Evolutionary conservation across 2,888 invertebrate genomes (phyloP).

Genomic region (Amphipyra berbera): DNA sequence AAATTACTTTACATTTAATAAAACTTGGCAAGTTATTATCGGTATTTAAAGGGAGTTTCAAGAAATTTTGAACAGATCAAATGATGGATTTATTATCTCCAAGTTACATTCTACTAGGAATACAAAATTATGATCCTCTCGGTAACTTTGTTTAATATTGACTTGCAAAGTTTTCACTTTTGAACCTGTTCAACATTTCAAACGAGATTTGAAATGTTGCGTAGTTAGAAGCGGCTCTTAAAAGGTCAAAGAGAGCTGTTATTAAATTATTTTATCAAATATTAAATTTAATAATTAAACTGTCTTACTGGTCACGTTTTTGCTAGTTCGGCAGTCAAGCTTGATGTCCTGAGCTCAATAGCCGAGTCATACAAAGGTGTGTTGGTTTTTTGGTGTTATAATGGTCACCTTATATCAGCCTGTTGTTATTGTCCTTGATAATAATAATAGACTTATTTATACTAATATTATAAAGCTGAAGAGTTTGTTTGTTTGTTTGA

Average conservation of each 20-base stretch:
- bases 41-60: slow-evolving; percentile 41
- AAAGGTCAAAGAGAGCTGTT: slow-evolving; percentile 23
- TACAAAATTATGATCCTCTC: slow-evolving; percentile 47
- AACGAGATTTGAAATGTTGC: slow-evolving; percentile 49
- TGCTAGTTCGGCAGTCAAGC: no score
- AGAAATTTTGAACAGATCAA: slow-evolving; percentile 55
- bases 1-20: slow-evolving; percentile 22
- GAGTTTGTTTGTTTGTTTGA: no score
- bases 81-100: slow-evolving; percentile 49
- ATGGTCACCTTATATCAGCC: no score
- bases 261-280: slow-evolving; percentile 17
- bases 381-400: no score
- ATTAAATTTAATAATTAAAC: no score
- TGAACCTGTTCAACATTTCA: slow-evolving; percentile 47
- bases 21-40: slow-evolving; percentile 30
- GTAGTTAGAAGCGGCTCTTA: slow-evolving; percentile 23
- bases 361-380: no score
- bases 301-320: no score
- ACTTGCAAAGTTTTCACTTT: slow-evolving; percentile 43
- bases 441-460: no score
- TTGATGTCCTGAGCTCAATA: no score
- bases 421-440: no score
- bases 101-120: slow-evolving; percentile 37
- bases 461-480: no score
- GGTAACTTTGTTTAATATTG: slow-evolving; percentile 54